Percentiles rank a stretch among this genome's conserved stretches.
Evolutionary conservation across 1,140 invertebrate genomes (phyloP).

Genomic region (Temnothorax nylanderi): DNA sequence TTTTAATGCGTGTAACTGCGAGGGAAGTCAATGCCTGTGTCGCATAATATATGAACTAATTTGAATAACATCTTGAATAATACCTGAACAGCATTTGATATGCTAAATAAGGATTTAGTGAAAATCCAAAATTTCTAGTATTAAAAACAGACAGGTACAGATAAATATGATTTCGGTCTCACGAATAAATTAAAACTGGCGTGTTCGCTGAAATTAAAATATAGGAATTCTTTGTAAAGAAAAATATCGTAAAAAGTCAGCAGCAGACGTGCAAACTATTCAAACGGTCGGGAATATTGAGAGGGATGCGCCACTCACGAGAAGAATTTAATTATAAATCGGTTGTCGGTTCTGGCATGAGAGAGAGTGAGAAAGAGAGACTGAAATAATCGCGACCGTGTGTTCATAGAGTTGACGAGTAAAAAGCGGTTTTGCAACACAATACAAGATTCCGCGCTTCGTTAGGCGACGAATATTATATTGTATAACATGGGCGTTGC

Average conservation of each 20-base stretch:
- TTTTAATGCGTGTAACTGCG: not conserved
- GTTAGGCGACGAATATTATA: not conserved
- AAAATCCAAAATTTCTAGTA: not conserved
- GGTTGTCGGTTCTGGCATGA: not conserved
- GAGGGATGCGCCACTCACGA: not conserved
- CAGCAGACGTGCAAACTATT: not conserved
- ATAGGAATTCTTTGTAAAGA: not conserved
- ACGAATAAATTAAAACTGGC: not conserved
- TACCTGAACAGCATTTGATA: not conserved
- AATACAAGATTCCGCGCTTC: constrained; percentile 12
- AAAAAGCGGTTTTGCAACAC: constrained; percentile 1
- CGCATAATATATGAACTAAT: not conserved
- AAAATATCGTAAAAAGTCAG: not conserved
- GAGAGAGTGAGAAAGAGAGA: not conserved
- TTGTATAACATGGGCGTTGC: not conserved
- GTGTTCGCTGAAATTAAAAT: not conserved
- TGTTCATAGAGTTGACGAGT: not conserved
- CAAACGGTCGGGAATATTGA: not conserved
- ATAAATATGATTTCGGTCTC: not conserved
- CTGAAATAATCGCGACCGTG: not conserved
- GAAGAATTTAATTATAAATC: constrained; percentile 19
- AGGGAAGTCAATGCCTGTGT: not conserved
- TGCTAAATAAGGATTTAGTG: not conserved
- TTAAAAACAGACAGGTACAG: not conserved
- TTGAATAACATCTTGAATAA: not conserved